Conservation (phyloP, 2,888 invertebrate genomes). For the Eristalis arbustorum region DNA sequence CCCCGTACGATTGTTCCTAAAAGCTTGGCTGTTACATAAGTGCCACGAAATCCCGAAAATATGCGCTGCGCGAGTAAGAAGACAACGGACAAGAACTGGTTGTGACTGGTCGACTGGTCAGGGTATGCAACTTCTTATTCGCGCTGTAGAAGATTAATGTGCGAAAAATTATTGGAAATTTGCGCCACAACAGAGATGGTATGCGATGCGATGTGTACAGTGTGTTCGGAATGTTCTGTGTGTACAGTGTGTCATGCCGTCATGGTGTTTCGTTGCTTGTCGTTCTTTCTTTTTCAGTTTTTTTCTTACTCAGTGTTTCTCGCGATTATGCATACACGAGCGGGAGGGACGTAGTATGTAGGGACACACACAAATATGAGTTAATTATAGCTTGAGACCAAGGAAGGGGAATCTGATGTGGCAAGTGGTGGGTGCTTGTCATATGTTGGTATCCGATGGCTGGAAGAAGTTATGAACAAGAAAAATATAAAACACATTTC, state of each 20-base stretch:
- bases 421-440: constrained; percentile 41
- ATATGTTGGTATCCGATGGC: constrained; percentile 9
- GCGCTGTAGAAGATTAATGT: constrained; percentile 55
- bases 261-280: neutral
- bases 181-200: constrained; percentile 37
- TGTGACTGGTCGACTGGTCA: constrained; percentile 53
- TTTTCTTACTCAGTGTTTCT: constrained; percentile 3
- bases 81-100: constrained; percentile 39
- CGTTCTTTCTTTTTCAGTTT: neutral
- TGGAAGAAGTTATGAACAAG: neutral
- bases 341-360: neutral
- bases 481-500: neutral
- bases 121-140: constrained; percentile 20
- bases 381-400: constrained; percentile 25
- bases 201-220: constrained; percentile 4
- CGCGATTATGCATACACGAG: neutral
- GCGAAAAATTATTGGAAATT: constrained; percentile 63
- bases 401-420: constrained; percentile 6
- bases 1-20: constrained; percentile 54
- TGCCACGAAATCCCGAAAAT: constrained; percentile 56
- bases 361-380: neutral
- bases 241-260: neutral
- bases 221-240: neutral
- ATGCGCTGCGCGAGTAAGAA: constrained; percentile 33
- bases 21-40: constrained; percentile 64